A percentile compares a stretch with the other conserved stretches of the same genome.
These are phyloP conservation scores for Myotis daubentonii DNA, from an alignment of 2,797 vertebrate genomes.

Conservation along the genomic window DNA sequence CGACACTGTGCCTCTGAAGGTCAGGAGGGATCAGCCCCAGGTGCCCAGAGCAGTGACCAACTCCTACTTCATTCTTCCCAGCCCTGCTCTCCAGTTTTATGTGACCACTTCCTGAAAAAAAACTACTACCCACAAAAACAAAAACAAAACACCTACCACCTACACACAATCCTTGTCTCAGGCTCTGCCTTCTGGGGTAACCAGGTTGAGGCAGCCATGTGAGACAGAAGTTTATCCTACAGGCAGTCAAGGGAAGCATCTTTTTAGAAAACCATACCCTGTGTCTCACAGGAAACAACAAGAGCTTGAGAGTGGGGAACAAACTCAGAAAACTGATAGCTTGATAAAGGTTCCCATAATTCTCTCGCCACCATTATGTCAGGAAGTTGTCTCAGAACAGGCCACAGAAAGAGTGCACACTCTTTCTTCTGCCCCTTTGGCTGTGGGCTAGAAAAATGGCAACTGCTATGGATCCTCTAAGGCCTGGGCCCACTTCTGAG, in stretches of 20 bases:
- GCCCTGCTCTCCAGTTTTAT: background rate
- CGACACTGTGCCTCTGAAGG: background rate
- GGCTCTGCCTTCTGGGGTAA: background rate
- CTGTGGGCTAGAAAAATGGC: background rate
- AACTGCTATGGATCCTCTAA: background rate
- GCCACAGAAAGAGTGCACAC: background rate
- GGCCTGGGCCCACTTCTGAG: background rate
- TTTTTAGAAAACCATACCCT: slow-evolving; percentile 10
- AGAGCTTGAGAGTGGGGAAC: background rate
- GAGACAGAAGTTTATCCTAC: background rate
- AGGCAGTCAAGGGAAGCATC: background rate
- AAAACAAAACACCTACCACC: background rate
- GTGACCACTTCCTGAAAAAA: background rate
- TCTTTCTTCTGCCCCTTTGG: background rate
- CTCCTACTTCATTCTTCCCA: background rate
- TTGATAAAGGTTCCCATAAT: background rate
- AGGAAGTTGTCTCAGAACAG: background rate
- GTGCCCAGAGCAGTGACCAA: background rate
- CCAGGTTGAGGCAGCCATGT: background rate
- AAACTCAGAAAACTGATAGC: background rate
- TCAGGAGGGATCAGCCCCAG: background rate
- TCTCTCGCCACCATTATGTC: background rate
- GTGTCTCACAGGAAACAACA: background rate
- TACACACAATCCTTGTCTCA: background rate
- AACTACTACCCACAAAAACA: background rate